Conservation (phyloP, 2,888 invertebrate species). For the Taphrorychus bicolor region DNA sequence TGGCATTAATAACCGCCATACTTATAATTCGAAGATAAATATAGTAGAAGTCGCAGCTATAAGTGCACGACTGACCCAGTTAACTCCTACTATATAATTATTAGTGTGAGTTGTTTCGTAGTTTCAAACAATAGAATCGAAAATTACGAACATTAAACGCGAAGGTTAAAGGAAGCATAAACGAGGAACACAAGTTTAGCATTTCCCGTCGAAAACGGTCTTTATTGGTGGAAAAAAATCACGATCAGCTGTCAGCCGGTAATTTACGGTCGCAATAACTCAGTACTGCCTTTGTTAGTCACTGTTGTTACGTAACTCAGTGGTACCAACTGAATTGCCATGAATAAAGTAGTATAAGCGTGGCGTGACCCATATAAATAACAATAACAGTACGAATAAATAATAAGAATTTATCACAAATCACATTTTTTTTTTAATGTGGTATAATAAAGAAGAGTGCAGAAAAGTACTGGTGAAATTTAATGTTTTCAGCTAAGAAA, state of each 20-base stretch:
- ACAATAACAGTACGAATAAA: too few relatives aligned
- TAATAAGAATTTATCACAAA: too few relatives aligned
- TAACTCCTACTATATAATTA: neutral
- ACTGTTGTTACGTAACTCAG: slow-evolving; percentile 20
- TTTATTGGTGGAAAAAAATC: slow-evolving; percentile 25
- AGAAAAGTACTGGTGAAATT: too few relatives aligned
- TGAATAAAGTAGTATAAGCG: slow-evolving; percentile 8
- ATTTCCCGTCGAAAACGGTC: too few relatives aligned
- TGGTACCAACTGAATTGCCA: slow-evolving; percentile 34
- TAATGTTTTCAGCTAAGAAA: too few relatives aligned
- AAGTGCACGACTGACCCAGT: slow-evolving; percentile 19
- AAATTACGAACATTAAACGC: slow-evolving; percentile 20
- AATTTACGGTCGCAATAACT: slow-evolving; percentile 12
- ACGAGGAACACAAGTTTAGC: neutral
- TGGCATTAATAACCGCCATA: too few relatives aligned
- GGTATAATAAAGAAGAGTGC: too few relatives aligned
- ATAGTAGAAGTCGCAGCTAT: too few relatives aligned
- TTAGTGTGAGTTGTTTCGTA: slow-evolving; percentile 10
- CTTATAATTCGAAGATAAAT: neutral
- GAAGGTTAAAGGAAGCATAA: slow-evolving; percentile 14
- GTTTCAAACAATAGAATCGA: slow-evolving; percentile 26
- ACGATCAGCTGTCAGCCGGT: slow-evolving; percentile 16
- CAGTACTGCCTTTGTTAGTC: neutral
- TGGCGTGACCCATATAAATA: slow-evolving; percentile 35
- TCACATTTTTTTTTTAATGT: too few relatives aligned